Evolutionary conservation across 2,888 invertebrate species (phyloP), one percentile per base, ranked within the genome.

Genomic region (Eremobia ochroleuca): DNA sequence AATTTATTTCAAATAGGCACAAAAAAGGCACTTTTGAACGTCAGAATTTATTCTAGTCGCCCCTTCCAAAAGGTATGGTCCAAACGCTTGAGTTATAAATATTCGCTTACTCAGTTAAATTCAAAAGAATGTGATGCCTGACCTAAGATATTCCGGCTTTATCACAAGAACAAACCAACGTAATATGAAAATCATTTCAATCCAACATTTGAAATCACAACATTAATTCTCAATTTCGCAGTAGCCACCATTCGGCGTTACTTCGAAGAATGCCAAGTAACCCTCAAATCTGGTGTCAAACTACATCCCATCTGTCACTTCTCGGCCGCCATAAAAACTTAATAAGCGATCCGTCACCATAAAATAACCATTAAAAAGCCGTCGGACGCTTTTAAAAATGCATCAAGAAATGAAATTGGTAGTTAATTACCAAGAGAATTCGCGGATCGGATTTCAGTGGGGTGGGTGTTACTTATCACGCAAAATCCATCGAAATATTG

Each of bases 301-400:
- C 95, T 95, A 95, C 96, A 95, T 91, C 96, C 93, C 96, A 96
- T 97, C 97, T 96, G 96, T 96, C 96, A 95, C 94, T 93, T 92
- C 91, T 86, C 89, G 88, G 90, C 90, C 88, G 91, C 94, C 94
- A 96, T 96, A 96, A 96, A 97, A 96, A 96, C 96, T 95, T 96
- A 96, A 96, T 96, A 96, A 96, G 94, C 94, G 95, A 96, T 97
- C 95, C 93, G 96, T 97, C 97, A 97, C 97, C 96, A 97, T 97
- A 96, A 96, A 97, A 96, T 96, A 96, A 92, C 95, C 96, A 97
- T 96, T 97, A 96, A 96, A 96, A 96, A 96, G 94, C 96, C 95
- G 96, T 95, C 96, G 94, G 94, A 93, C 94, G 96, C 96, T 95
- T 96, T 96, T 96, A 96, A 96, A 97, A 96, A 94, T 95, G 94